Conservation (phyloP, 2,888 invertebrate genomes). For the Chesias legatella region DNA sequence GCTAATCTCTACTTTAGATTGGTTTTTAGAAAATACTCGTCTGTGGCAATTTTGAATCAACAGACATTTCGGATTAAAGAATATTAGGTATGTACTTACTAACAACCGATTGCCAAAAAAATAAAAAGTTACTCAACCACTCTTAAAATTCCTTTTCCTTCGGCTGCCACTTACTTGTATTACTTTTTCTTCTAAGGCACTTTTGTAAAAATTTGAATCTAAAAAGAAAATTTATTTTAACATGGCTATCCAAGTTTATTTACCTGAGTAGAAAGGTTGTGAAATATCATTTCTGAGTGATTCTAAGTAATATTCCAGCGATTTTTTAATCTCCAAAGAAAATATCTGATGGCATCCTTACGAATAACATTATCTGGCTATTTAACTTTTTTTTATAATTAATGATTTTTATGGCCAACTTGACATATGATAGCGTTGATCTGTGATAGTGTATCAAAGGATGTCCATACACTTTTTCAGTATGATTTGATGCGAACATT, state of each 20-base stretch:
- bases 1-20: conserved; percentile 1
- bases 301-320: too few relatives aligned
- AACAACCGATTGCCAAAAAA: conserved; percentile 9
- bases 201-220: conserved; percentile 27
- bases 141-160: conserved; percentile 5
- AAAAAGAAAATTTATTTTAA: conserved; percentile 36
- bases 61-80: too few relatives aligned
- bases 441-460: too few relatives aligned
- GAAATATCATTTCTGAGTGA: conserved; percentile 40
- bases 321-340: too few relatives aligned
- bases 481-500: too few relatives aligned
- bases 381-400: too few relatives aligned
- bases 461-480: too few relatives aligned
- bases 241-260: conserved; percentile 41
- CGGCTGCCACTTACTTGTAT: conserved; percentile 11
- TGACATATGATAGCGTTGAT: too few relatives aligned
- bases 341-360: too few relatives aligned
- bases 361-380: too few relatives aligned
- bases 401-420: too few relatives aligned
- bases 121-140: conserved; percentile 9
- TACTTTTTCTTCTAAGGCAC: conserved; percentile 10
- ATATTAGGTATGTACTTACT: conserved; percentile 10
- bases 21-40: conserved; percentile 14
- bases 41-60: conserved; percentile 12
- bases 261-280: conserved; percentile 39